Conservation (phyloP, 2,888 invertebrate genomes). For the Cordylochernes scorpioides region DNA sequence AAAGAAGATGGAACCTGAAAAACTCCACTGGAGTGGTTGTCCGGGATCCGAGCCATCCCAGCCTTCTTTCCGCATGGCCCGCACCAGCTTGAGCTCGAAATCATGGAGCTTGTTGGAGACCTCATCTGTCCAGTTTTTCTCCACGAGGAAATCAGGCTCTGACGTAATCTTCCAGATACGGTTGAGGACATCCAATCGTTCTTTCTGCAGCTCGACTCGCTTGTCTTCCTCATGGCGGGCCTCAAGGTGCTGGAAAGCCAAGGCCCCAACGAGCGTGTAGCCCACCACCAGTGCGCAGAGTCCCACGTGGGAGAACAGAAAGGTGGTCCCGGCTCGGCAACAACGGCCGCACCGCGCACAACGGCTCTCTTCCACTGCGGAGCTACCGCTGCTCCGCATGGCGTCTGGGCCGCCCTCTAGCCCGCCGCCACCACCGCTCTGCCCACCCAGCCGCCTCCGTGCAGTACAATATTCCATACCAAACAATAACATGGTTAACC, state of each 20-base stretch:
- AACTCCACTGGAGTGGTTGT: conserved; percentile 44
- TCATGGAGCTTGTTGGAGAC: conserved; percentile 26
- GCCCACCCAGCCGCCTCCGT: too few species aligned
- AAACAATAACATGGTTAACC: too few species aligned
- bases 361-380: too few species aligned
- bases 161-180: conserved; percentile 49
- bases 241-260: conserved; percentile 51
- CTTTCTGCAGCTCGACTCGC: conserved; percentile 26
- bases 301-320: conserved; percentile 62
- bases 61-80: conserved; percentile 10
- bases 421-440: too few species aligned
- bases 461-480: too few species aligned
- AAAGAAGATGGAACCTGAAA: conserved; percentile 56
- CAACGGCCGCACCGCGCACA: conserved; percentile 32
- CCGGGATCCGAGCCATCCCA: conserved; percentile 10
- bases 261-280: conserved; percentile 64
- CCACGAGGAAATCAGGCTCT: conserved; percentile 38
- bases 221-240: conserved; percentile 15
- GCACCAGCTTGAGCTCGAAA: conserved; percentile 7
- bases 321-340: conserved; percentile 52
- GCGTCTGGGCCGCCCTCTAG: too few species aligned
- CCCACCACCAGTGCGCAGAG: conserved; percentile 61
- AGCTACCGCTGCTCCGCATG: too few species aligned
- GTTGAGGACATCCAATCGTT: conserved; percentile 33
- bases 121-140: conserved; percentile 42